These are phyloP conservation scores for Gari tellinella DNA, from an alignment of 2,888 invertebrate genomes.

Conservation along the genomic window DNA sequence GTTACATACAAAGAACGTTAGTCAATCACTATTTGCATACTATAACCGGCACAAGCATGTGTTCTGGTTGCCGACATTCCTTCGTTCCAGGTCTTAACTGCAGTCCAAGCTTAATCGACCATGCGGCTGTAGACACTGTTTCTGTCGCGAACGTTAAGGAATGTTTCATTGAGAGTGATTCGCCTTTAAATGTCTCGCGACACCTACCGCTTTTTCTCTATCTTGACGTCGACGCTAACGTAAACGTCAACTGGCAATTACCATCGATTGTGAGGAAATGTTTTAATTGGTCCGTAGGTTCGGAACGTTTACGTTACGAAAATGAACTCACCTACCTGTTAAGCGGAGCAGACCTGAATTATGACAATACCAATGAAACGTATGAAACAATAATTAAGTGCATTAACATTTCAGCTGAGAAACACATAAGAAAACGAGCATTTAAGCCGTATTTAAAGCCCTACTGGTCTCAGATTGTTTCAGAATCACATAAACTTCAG, in stretches of 20 bases:
- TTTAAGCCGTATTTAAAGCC: too few species aligned
- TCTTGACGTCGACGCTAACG: not conserved
- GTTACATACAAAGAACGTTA: not conserved
- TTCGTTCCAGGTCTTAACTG: slow-evolving; percentile 2
- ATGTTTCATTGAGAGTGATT: not conserved
- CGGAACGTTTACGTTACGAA: too few species aligned
- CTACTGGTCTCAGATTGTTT: not conserved
- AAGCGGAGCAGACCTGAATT: too few species aligned
- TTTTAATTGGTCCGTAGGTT: too few species aligned
- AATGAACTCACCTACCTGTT: not conserved
- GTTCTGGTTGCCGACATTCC: not conserved
- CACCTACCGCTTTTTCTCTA: slow-evolving; percentile 3
- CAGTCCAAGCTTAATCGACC: slow-evolving; percentile 2
- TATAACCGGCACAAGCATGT: not conserved
- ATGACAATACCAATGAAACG: too few species aligned
- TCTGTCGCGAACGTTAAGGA: not conserved
- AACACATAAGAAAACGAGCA: too few species aligned
- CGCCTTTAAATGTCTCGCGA: not conserved
- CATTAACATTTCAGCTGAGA: too few species aligned
- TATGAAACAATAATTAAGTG: not conserved
- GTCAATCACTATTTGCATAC: slow-evolving; percentile 3
- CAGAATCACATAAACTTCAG: not conserved
- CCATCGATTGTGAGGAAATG: not conserved
- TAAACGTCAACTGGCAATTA: not conserved
- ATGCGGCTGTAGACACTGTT: not conserved